phyloP scores from a whole-genome alignment of 2,113 vertebrate species.

The Dascyllus trimaculatus region DNA sequence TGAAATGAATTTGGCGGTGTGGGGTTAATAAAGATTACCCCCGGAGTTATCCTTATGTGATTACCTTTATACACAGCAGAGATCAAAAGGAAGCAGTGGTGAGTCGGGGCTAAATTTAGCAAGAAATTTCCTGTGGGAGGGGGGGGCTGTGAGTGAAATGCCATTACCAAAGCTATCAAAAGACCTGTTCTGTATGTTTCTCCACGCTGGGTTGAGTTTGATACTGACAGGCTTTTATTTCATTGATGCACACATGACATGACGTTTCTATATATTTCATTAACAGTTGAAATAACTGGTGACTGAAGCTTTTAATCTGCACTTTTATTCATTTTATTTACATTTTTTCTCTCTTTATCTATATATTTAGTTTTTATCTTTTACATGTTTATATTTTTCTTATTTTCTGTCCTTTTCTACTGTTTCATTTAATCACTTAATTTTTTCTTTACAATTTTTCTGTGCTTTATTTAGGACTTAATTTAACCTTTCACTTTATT shows the following conservation, averaged over 20 bases:
- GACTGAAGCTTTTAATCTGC: no score
- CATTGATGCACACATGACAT: conserved; percentile 21
- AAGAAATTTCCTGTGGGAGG: conserved; percentile 36
- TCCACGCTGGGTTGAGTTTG: conserved; percentile 32
- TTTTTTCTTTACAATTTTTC: no score
- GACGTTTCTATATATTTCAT: neutral
- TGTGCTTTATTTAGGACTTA: no score
- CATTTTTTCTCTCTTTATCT: no score
- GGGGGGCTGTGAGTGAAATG: conserved; percentile 23
- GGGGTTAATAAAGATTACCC: conserved; percentile 74
- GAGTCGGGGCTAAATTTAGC: conserved; percentile 25
- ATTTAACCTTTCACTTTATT: no score
- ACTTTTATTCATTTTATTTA: no score
- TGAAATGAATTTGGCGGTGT: conserved; percentile 68
- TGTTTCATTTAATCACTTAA: no score
- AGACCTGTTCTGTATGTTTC: conserved; percentile 11
- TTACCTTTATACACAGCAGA: conserved; percentile 67
- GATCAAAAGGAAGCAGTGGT: conserved; percentile 58
- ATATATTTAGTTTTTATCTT: no score
- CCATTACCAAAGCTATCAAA: conserved; percentile 34
- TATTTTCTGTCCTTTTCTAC: no score
- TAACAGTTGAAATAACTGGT: neutral
- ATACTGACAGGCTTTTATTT: conserved; percentile 19
- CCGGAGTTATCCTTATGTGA: conserved; percentile 64
- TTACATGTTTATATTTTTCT: no score